Conservation (phyloP, 1,140 invertebrate species). For the Coptotermes formosanus region DNA sequence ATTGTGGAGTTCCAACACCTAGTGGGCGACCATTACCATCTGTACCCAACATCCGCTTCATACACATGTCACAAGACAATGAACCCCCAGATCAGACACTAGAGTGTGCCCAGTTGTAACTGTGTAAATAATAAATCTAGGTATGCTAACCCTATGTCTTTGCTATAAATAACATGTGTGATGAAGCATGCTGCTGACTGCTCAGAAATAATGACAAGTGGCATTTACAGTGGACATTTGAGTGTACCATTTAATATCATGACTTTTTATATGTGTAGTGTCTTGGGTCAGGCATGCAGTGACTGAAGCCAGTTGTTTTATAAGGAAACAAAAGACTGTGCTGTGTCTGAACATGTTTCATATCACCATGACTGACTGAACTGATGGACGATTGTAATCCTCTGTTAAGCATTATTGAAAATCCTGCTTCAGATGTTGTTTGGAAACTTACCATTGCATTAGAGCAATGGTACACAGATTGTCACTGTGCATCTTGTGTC, state of each 20-base stretch:
- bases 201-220: neutral
- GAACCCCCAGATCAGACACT: constrained; percentile 21
- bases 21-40: constrained; percentile 21
- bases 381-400: no score
- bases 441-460: no score
- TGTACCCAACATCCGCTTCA: constrained; percentile 24
- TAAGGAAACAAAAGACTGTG: neutral
- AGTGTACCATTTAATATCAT: neutral
- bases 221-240: neutral
- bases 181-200: neutral
- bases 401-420: no score
- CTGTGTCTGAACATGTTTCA: neutral
- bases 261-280: neutral
- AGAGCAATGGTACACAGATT: no score
- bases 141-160: neutral
- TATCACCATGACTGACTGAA: neutral
- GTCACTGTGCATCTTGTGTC: no score
- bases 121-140: neutral
- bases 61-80: neutral
- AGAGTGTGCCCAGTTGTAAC: constrained; percentile 25
- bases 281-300: neutral
- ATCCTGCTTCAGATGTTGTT: no score
- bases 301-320: neutral
- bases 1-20: neutral
- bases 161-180: neutral